Evolutionary conservation across 2,797 vertebrate genomes (phyloP).

Genomic region (Macrochelys suwanniensis): DNA sequence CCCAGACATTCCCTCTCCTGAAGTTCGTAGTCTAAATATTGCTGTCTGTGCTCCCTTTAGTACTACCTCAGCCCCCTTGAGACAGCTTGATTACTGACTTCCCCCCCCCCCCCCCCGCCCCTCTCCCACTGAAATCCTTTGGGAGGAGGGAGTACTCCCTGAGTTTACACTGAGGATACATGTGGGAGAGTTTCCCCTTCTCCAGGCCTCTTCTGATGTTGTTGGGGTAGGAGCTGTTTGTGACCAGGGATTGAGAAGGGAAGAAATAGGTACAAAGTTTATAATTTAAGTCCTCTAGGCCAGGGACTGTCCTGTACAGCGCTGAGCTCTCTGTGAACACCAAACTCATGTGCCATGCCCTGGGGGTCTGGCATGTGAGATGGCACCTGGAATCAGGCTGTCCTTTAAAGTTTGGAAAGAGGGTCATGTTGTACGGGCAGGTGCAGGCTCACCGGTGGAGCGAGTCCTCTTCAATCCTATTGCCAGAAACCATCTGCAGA

Average conservation of each 20-base stretch:
- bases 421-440: not conserved
- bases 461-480: not conserved
- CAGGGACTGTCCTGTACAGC: not conserved
- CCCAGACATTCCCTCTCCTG: not conserved
- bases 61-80: not conserved
- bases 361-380: not conserved
- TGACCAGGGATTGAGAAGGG: not conserved
- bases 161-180: not conserved
- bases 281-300: not conserved
- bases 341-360: not conserved
- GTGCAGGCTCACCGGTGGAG: not conserved
- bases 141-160: not conserved
- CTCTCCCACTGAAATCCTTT: not conserved
- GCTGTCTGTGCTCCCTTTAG: not conserved
- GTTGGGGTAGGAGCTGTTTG: not conserved
- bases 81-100: not conserved
- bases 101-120: rapidly evolving
- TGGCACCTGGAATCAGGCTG: not conserved
- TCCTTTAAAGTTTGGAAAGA: not conserved
- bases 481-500: not conserved
- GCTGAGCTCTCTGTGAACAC: not conserved
- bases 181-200: not conserved
- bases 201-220: not conserved
- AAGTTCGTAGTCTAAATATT: not conserved
- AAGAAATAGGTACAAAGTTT: not conserved